Conservation (phyloP, 30 jellyfish, hydroid and myxozoan genomes). For the Mastigias papua region DNA sequence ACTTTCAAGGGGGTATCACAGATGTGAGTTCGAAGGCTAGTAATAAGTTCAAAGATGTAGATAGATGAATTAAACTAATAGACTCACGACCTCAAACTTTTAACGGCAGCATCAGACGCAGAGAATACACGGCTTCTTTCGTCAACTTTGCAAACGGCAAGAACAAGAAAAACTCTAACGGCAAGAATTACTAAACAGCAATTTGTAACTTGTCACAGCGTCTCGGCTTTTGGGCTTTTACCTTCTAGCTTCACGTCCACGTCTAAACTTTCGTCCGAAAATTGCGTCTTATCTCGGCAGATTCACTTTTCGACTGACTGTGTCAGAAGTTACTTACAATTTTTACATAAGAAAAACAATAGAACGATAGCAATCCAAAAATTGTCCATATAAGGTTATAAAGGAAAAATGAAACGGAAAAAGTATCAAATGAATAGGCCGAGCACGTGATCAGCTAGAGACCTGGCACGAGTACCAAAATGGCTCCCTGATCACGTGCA, state of each 20-base stretch:
- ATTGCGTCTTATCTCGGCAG: background rate
- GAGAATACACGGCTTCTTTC: background rate
- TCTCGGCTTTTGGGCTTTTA: background rate
- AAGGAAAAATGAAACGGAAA: background rate
- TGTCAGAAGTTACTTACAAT: background rate
- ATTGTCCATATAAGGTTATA: background rate
- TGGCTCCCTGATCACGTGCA: background rate
- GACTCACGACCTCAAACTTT: background rate
- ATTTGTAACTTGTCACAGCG: background rate
- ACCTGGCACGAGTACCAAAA: background rate
- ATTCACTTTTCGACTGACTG: background rate
- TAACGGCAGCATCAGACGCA: background rate
- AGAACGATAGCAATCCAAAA: background rate
- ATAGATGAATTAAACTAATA: background rate
- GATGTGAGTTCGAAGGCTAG: background rate
- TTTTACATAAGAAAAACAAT: background rate
- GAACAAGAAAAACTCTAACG: background rate
- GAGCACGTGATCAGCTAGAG: background rate
- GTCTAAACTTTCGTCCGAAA: background rate
- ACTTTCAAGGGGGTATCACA: background rate
- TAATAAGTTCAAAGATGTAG: background rate
- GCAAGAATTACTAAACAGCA: background rate
- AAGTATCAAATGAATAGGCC: background rate
- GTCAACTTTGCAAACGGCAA: background rate
- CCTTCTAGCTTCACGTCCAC: background rate